These are phyloP conservation scores for Otolemur crassicaudatus DNA, from an alignment of 2,797 vertebrate species.

Conservation along the genomic window DNA sequence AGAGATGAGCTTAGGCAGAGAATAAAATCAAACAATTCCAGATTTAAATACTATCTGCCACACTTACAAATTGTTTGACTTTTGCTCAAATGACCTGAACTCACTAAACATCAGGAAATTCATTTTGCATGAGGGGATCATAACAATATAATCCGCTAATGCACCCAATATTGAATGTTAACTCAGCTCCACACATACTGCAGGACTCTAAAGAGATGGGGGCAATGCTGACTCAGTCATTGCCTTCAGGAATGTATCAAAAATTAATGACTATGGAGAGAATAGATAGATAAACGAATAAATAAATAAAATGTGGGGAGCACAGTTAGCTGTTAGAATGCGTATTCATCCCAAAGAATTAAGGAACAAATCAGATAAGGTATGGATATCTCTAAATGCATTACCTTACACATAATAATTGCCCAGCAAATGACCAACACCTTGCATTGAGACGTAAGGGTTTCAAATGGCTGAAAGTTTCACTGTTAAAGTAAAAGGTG, in stretches of 20 bases:
- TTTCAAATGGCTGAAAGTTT: background rate
- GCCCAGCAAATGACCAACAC: background rate
- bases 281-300: background rate
- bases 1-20: background rate
- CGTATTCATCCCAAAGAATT: conserved; percentile 2
- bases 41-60: background rate
- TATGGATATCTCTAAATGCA: background rate
- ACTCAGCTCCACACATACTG: background rate
- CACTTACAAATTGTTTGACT: background rate
- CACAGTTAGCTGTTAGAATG: background rate
- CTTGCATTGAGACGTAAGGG: background rate
- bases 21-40: background rate
- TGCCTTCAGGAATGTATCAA: background rate
- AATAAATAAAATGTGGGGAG: background rate
- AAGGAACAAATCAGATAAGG: background rate
- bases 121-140: background rate
- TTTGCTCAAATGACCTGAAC: background rate
- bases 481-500: background rate
- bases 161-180: background rate
- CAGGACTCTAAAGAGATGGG: background rate
- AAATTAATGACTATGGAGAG: background rate
- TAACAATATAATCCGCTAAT: background rate
- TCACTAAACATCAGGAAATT: background rate
- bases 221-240: background rate
- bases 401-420: background rate